Evolutionary conservation across 2,113 vertebrate species (phyloP).

Genomic region (Seriola aureovittata): DNA sequence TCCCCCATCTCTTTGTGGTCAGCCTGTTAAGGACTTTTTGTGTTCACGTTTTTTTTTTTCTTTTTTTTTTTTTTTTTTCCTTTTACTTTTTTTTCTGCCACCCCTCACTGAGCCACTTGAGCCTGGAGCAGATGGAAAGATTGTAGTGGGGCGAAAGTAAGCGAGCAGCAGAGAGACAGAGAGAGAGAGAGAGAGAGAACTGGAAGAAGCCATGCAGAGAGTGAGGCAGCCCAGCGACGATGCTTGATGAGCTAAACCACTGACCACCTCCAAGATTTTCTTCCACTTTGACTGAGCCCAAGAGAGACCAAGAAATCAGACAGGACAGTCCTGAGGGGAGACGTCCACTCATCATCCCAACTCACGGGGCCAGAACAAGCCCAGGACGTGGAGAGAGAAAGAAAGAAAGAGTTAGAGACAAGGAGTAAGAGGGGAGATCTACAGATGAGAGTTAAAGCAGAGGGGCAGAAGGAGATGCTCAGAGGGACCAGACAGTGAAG

Average conservation of each 20-base stretch:
- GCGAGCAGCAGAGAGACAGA: slow-evolving; percentile 41
- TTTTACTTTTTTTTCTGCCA: slow-evolving; percentile 60
- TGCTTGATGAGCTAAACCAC: slow-evolving; percentile 63
- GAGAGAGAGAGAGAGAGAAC: slow-evolving; percentile 39
- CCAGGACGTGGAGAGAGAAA: slow-evolving; percentile 42
- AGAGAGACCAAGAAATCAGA: slow-evolving; percentile 40
- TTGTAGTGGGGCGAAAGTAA: slow-evolving; percentile 65
- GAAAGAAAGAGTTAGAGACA: slow-evolving; percentile 18
- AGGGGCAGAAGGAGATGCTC: slow-evolving; percentile 61
- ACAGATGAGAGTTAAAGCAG: slow-evolving; percentile 75
- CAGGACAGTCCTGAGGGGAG: slow-evolving; percentile 32
- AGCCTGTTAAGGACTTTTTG: slow-evolving; percentile 80
- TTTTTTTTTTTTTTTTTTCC: slow-evolving; percentile 52
- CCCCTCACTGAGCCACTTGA: slow-evolving; percentile 81
- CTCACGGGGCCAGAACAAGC: slow-evolving; percentile 14
- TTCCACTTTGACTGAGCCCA: slow-evolving; percentile 39
- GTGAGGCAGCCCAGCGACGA: slow-evolving; percentile 55
- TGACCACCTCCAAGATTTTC: slow-evolving; percentile 47
- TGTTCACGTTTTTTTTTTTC: slow-evolving; percentile 67
- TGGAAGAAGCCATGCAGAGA: slow-evolving; percentile 74
- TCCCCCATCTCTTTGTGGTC: slow-evolving; percentile 70
- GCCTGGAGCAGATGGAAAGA: slow-evolving; percentile 76
- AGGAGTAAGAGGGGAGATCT: slow-evolving; percentile 42
- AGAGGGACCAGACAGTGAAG: slow-evolving; percentile 69
- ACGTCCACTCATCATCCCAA: slow-evolving; percentile 14